Conservation (phyloP, 2,888 invertebrate genomes). For the Acrobasis suavella region DNA sequence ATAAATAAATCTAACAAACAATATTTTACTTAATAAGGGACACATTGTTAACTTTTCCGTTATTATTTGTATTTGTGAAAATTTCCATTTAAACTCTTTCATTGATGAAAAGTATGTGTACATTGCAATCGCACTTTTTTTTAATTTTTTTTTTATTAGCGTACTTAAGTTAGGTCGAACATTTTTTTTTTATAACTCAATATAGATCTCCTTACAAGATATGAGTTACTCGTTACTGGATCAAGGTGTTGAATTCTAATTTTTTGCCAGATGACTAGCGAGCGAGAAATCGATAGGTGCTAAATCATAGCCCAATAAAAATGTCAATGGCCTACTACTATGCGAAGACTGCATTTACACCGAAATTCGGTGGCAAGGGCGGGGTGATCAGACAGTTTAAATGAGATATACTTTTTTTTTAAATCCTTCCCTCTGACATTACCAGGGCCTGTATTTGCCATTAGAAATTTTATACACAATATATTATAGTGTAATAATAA, state of each 20-base stretch:
- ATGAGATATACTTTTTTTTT: too few species aligned
- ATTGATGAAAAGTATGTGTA: too few species aligned
- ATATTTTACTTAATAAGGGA: too few species aligned
- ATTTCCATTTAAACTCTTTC: too few species aligned
- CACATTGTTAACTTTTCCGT: too few species aligned
- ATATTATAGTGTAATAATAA: too few species aligned
- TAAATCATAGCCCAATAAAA: slow-evolving; percentile 80
- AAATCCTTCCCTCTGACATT: too few species aligned
- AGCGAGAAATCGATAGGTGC: slow-evolving; percentile 69
- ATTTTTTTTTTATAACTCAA: not conserved
- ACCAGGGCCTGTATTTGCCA: too few species aligned
- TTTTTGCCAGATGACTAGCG: slow-evolving; percentile 56
- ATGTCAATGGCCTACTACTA: slow-evolving; percentile 71
- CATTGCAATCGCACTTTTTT: too few species aligned
- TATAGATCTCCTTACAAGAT: not conserved
- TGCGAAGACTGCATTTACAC: slow-evolving; percentile 51
- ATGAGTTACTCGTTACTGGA: not conserved
- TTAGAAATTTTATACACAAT: too few species aligned
- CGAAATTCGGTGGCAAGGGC: slow-evolving; percentile 31
- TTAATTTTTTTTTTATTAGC: not conserved
- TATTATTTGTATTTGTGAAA: too few species aligned
- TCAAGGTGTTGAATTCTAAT: slow-evolving; percentile 24
- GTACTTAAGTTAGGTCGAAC: not conserved
- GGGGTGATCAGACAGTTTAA: not conserved
- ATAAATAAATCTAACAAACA: too few species aligned